Conservation (phyloP, 2,888 invertebrate species). For the Griposia aprilina region DNA sequence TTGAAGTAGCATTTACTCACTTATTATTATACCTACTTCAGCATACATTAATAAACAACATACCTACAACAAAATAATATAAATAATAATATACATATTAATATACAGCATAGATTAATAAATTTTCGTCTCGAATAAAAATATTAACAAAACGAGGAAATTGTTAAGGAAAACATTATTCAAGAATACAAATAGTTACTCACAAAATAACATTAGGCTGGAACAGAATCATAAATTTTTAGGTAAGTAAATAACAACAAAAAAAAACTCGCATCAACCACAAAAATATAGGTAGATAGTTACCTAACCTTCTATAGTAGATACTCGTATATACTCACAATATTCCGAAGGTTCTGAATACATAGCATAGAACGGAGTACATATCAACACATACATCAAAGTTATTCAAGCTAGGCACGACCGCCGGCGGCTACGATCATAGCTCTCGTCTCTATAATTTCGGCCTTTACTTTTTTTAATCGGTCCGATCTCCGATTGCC, state of each 20-base stretch:
- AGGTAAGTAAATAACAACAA: constrained; percentile 7
- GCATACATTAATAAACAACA: too few species aligned
- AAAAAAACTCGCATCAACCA: not conserved
- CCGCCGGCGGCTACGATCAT: constrained; percentile 75
- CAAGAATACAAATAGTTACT: constrained; percentile 1
- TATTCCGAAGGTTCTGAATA: constrained; percentile 39
- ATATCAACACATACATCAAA: constrained; percentile 58
- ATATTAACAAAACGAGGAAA: not conserved
- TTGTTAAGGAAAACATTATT: not conserved
- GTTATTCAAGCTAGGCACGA: constrained; percentile 64
- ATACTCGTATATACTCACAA: not conserved
- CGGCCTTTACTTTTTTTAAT: constrained; percentile 78
- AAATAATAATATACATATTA: too few species aligned
- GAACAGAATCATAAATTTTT: not conserved
- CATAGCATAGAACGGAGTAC: constrained; percentile 33
- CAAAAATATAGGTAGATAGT: constrained; percentile 14
- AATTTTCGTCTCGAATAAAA: not conserved
- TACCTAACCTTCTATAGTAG: not conserved
- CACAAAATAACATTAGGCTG: not conserved
- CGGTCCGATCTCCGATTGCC: constrained; percentile 78
- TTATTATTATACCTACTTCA: not conserved
- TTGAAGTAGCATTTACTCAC: not conserved
- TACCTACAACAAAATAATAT: too few species aligned
- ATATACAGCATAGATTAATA: too few species aligned
- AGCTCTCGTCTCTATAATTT: constrained; percentile 76